Evolutionary conservation across 2,888 invertebrate species (phyloP), one percentile per base, ranked within the genome.

Genomic region (Theristus sp.): DNA sequence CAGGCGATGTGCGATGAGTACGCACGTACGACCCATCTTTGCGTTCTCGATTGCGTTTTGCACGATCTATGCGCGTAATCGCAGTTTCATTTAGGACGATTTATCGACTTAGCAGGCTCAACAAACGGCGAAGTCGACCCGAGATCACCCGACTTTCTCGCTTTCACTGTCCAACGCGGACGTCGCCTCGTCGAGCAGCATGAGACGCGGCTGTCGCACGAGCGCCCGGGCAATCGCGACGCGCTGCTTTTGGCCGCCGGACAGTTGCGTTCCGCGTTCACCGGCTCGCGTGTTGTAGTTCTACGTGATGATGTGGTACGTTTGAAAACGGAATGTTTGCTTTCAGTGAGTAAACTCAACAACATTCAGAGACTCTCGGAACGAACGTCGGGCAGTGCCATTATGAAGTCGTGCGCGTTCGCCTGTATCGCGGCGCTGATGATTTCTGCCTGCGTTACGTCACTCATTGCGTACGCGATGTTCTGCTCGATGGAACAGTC

Each of bases 391-490:
- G 38, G 38, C 38, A 74, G 73, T 13, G 66, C 60, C 25, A 62
- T 59, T 26, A 74, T 71, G 64, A 74, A 74, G 26, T 72, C 70
- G 63, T 74, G 73, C 22, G 73, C 73, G 67, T 74, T 74, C 30
- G 74, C 72, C 61, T 72, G 70, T 56, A 69, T 71, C 2, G 73
- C 69, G 26, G 68, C 73, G 46, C 68, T 68, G 20, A 67, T 65
- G 1, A 74, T 66, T 71, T 73, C 38, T 17, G 38, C 38, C 10
- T 38, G 10, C 38, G 38, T 38, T 38, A 38, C 38, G 17, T 17
- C 17, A 17, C 17, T 38, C 17, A 38, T 6, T 17, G 38, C 38
- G 17, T 38, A 38, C 10, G 38, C 38, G 17, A 38, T 38, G 17
- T 38, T 38, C 17, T 38, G 10, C 38, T 17, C 17, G 38, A 38